Conservation (phyloP, 23 tunicate genomes). For the Styela plicata region DNA sequence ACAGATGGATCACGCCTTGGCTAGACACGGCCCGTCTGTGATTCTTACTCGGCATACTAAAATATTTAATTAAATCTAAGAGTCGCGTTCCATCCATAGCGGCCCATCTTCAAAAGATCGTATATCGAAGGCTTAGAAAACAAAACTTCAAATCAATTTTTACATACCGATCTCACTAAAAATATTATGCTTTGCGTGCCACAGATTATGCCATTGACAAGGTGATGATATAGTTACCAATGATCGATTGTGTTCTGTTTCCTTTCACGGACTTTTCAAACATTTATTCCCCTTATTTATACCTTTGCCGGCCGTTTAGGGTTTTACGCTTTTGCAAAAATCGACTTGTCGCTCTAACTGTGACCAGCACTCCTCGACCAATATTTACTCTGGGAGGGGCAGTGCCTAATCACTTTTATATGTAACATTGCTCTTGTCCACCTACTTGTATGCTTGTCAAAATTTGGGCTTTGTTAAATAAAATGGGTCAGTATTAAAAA, state of each 20-base stretch:
- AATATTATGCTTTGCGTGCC: slow-evolving; percentile 11
- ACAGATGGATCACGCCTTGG: too few species aligned
- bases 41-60: too few species aligned
- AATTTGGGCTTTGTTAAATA: neutral
- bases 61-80: too few species aligned
- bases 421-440: neutral
- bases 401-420: slow-evolving; percentile 9
- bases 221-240: neutral
- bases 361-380: slow-evolving; percentile 21
- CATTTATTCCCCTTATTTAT: neutral
- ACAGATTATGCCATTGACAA: slow-evolving; percentile 3
- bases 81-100: too few species aligned
- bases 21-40: too few species aligned
- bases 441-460: slow-evolving; percentile 1
- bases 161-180: neutral
- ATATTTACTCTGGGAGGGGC: slow-evolving; percentile 34
- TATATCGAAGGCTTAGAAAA: too few species aligned
- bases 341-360: neutral
- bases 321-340: neutral
- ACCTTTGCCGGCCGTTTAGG: neutral
- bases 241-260: neutral
- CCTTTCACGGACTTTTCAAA: too few species aligned
- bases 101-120: too few species aligned
- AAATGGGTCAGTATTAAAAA: neutral
- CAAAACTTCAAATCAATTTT: too few species aligned